Base-by-base conservation (phyloP, 2,113 vertebrate species). In the Myrmecobius fasciatus region DNA sequence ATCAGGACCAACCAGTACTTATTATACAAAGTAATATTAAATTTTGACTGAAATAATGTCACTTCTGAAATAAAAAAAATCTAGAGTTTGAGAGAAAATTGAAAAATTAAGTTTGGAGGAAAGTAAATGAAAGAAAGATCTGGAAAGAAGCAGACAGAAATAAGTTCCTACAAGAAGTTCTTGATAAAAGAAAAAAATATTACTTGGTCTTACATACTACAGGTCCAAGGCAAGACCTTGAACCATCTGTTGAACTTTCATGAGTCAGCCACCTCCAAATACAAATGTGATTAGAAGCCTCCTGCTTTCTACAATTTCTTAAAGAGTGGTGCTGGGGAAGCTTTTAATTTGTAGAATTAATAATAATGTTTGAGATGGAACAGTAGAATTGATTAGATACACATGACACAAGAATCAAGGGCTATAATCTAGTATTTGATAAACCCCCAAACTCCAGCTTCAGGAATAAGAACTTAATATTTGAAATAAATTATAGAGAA, bases 241-340 rank as follows among this genome's bases (percentile, higher is more conserved):
- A 83, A 83, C 7, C 7, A 83, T 83, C 5, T 83, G 6, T 43
- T 5, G 14, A 83, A 83, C 17, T 67, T 67, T 36, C 11, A 43
- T 43, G 17, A 83, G 0, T 22, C 17, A 43, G 20, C 36, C 12
- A 83, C 67, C 0, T 3, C n/a, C 17, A 20, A 43, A 83, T n/a
- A 83, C 67, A 83, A 43, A 83, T 22, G 67, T 43, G n/a, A 43
- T 43, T 43, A 22, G 36, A 5, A 10, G 36, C 43, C 5, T 75
- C 14, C 67, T 83, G 67, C 36, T 83, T 20, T 8, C 36, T 83
- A n/a, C n/a, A 83, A 83, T 83, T 43, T 20, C 67, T 83, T 83
- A n/a, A 43, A 43, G 2, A 2, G n/a, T 20, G 3, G 11, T 3
- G 3, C 31, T 0, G 6, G 17, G 4, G 2, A 24, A 43, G 6